These are phyloP conservation scores for Percina caprodes DNA, from an alignment of 2,113 vertebrate genomes.

Conservation along the genomic window DNA sequence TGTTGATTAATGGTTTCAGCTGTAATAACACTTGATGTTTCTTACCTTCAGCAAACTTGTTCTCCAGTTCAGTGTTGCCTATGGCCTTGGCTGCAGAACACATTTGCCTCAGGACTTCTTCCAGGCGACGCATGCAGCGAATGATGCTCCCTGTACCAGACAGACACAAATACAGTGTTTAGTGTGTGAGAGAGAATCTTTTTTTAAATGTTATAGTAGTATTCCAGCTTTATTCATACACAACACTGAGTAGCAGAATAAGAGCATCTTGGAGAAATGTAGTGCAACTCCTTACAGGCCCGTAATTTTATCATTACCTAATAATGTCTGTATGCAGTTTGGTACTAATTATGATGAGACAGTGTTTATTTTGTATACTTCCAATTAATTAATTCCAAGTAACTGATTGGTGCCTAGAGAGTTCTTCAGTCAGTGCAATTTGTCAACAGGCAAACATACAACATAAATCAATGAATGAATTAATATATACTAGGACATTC, in stretches of 20 bases:
- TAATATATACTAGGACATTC: background rate
- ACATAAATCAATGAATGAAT: background rate
- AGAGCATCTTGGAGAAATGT: background rate
- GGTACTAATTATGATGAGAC: background rate
- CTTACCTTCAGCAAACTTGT: slow-evolving; percentile 96
- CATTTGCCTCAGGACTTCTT: slow-evolving; percentile 97
- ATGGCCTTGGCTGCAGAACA: slow-evolving; percentile 98
- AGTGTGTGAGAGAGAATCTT: background rate
- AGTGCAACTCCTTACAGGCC: background rate
- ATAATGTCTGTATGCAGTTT: background rate
- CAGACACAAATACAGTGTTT: slow-evolving; percentile 7
- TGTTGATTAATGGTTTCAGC: background rate
- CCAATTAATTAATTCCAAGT: background rate
- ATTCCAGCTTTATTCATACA: background rate
- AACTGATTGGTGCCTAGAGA: background rate
- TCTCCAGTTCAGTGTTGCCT: slow-evolving; percentile 98
- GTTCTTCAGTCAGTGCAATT: background rate
- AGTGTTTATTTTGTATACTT: background rate
- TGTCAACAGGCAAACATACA: background rate
- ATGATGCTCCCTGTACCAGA: slow-evolving; percentile 92
- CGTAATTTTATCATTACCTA: background rate
- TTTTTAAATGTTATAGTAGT: background rate
- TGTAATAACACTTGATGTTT: background rate
- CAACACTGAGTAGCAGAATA: background rate
- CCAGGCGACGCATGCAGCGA: slow-evolving; percentile 95